Percentiles rank a stretch among this genome's conserved stretches.
phyloP scores from a whole-genome alignment of 2,797 vertebrate genomes.

The Artibeus jamaicensis region DNA sequence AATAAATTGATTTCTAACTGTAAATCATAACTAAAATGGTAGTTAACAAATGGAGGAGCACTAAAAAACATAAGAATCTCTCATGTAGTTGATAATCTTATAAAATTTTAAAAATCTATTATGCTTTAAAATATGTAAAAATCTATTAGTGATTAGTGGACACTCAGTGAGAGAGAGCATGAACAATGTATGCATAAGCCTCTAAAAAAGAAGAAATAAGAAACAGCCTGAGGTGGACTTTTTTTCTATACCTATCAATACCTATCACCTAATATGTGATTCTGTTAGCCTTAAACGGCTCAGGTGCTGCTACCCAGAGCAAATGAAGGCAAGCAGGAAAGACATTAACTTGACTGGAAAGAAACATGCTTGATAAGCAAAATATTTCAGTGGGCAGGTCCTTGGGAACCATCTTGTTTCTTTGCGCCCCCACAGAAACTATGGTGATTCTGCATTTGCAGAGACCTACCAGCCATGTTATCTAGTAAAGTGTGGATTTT shows the following conservation, averaged over 20 bases:
- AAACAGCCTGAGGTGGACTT: background rate
- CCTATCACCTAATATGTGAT: background rate
- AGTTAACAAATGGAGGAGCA: background rate
- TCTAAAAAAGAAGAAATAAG: background rate
- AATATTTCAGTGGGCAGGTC: too few species aligned
- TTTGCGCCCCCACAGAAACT: background rate
- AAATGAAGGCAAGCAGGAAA: background rate
- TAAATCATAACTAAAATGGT: background rate
- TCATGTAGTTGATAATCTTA: background rate
- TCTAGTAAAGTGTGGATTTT: background rate
- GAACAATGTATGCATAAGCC: background rate
- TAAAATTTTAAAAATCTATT: background rate
- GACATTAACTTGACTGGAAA: background rate
- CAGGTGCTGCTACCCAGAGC: background rate
- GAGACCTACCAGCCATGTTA: background rate
- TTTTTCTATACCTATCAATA: background rate
- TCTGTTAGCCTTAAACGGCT: background rate
- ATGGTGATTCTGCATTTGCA: background rate
- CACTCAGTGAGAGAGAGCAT: background rate
- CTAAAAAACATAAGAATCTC: background rate
- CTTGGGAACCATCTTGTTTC: too few species aligned
- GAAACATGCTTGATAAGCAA: background rate
- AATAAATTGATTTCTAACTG: background rate
- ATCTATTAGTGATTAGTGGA: background rate
- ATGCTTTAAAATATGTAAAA: background rate